A percentile compares a stretch with the other conserved stretches of the same genome.
Conservation (phyloP, 2,113 vertebrate genomes). For the Sceloporus tristichus region DNA sequence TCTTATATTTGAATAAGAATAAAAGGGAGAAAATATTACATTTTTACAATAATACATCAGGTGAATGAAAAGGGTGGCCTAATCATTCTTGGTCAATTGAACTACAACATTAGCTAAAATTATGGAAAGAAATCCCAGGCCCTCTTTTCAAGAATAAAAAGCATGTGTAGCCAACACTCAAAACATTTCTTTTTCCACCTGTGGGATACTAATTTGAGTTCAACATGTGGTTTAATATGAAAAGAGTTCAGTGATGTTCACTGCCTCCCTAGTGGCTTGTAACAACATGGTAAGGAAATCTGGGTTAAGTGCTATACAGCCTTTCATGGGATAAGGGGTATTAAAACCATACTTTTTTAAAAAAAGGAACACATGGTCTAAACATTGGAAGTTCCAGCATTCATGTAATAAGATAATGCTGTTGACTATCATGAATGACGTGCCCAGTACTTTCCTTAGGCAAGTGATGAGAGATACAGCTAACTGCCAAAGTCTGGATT, state of each 20-base stretch:
- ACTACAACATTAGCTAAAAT: background rate
- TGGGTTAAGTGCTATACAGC: conserved; percentile 32
- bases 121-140: background rate
- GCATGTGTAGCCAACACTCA: background rate
- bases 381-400: conserved; percentile 27
- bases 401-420: conserved; percentile 24
- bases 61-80: background rate
- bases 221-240: conserved; percentile 30
- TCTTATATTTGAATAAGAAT: background rate
- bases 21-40: background rate
- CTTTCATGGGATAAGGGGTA: conserved; percentile 33
- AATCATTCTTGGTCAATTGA: background rate
- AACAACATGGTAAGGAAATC: conserved; percentile 41
- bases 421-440: conserved; percentile 27
- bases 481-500: background rate
- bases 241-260: conserved; percentile 18
- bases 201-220: conserved; percentile 24
- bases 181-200: conserved; percentile 9
- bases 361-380: background rate
- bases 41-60: background rate
- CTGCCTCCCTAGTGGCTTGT: conserved; percentile 38
- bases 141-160: conserved; percentile 18
- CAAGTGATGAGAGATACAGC: background rate
- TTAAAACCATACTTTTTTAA: conserved; percentile 19
- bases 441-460: background rate